A percentile compares a stretch with the other conserved stretches of the same genome.
Conservation (phyloP, 2,797 vertebrate species). For the Smutsia gigantea region DNA sequence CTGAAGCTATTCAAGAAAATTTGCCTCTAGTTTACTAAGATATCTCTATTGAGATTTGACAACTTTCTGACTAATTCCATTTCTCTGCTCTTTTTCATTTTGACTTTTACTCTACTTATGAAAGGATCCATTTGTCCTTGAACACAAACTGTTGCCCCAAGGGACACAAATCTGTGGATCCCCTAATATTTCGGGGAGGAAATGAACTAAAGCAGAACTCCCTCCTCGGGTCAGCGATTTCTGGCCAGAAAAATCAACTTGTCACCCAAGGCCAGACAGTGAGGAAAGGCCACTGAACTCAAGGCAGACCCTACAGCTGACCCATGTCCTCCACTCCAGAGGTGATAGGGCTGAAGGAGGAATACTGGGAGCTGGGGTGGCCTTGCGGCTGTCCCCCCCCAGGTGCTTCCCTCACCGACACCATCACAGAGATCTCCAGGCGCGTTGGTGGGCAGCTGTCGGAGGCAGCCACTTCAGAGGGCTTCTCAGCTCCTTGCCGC, state of each 20-base stretch:
- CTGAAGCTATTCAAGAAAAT: not conserved
- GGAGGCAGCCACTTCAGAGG: not conserved
- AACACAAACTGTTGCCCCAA: not conserved
- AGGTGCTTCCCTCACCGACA: not conserved
- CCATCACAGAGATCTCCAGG: not conserved
- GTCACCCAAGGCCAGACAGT: not conserved
- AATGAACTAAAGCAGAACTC: not conserved
- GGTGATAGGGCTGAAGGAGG: not conserved
- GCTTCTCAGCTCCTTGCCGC: not conserved
- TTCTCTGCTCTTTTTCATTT: not conserved
- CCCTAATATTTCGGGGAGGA: not conserved
- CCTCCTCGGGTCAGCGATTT: not conserved
- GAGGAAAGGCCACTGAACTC: not conserved
- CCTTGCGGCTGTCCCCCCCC: not conserved
- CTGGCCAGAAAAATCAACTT: not conserved
- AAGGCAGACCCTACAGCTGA: not conserved
- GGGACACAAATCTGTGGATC: not conserved
- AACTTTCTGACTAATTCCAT: not conserved
- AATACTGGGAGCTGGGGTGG: fast-evolving
- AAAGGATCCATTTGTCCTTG: not conserved
- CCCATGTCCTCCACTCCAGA: not conserved
- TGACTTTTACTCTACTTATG: not conserved
- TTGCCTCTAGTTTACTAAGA: not conserved
- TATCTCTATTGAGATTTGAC: not conserved
- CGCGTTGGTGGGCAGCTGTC: not conserved